Conservation (phyloP, 2,888 invertebrate genomes). For the Andrena chrysosceles region DNA sequence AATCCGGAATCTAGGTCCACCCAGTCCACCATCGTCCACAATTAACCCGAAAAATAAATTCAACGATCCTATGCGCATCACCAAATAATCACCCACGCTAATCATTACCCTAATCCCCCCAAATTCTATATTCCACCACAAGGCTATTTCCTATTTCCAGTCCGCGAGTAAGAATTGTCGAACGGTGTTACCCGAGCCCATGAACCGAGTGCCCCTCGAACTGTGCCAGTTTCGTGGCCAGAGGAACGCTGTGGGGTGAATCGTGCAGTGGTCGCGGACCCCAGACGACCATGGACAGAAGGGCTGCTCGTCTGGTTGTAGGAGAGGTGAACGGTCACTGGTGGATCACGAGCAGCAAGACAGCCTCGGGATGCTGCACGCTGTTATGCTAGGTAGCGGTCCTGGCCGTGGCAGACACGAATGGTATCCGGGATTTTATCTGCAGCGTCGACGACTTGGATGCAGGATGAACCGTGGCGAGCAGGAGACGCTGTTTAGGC, state of each 20-base stretch:
- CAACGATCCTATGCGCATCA: too few relatives aligned
- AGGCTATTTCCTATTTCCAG: too few relatives aligned
- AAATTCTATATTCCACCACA: neutral
- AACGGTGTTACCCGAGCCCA: neutral
- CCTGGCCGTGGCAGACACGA: constrained; percentile 79
- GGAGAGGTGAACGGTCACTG: constrained; percentile 50
- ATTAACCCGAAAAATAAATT: too few relatives aligned
- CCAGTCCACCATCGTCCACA: neutral
- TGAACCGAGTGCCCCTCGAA: neutral
- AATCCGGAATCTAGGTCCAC: too few relatives aligned
- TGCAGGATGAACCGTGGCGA: constrained; percentile 88
- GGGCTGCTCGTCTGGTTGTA: constrained; percentile 27
- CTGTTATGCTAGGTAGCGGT: constrained; percentile 80
- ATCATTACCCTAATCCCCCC: too few relatives aligned
- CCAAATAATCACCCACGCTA: neutral
- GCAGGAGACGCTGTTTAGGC: constrained; percentile 88
- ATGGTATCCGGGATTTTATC: constrained; percentile 78
- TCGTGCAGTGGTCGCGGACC: constrained; percentile 25
- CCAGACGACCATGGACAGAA: constrained; percentile 61
- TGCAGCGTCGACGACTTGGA: constrained; percentile 73
- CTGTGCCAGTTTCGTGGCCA: neutral
- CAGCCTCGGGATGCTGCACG: constrained; percentile 79
- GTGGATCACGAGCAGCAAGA: constrained; percentile 36
- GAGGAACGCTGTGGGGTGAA: neutral
- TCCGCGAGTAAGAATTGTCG: neutral